These are phyloP conservation scores for Melinaea marsaeus DNA, from an alignment of 2,888 invertebrate species.

Conservation along the genomic window DNA sequence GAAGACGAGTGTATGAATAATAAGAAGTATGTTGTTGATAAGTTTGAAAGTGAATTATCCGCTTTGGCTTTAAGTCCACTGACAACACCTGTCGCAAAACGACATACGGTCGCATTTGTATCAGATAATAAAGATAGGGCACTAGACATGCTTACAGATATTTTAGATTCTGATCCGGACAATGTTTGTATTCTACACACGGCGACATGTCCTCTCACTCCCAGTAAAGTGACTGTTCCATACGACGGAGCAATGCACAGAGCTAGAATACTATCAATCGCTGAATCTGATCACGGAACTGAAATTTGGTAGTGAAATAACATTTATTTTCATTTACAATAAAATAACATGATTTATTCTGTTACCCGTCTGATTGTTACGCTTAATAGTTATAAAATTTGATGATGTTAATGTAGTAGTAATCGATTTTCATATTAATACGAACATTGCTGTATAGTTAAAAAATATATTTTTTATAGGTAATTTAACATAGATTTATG, in stretches of 20 bases:
- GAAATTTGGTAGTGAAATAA: constrained; percentile 83
- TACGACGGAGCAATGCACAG: constrained; percentile 79
- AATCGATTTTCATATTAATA: not conserved
- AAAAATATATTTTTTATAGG: constrained; percentile 7
- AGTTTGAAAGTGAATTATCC: constrained; percentile 63
- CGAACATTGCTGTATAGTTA: not conserved
- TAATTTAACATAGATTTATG: constrained; percentile 9
- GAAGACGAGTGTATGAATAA: constrained; percentile 52
- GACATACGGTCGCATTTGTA: constrained; percentile 62
- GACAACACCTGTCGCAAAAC: constrained; percentile 62
- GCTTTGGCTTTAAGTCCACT: constrained; percentile 68
- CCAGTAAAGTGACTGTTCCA: constrained; percentile 81
- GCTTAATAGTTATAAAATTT: constrained; percentile 30
- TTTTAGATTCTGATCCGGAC: constrained; percentile 71
- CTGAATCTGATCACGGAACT: constrained; percentile 80
- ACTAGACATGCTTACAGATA: constrained; percentile 66
- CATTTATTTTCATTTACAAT: constrained; percentile 9
- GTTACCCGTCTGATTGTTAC: constrained; percentile 38
- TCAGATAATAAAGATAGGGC: constrained; percentile 63
- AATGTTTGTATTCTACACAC: constrained; percentile 63
- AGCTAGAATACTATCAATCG: constrained; percentile 81
- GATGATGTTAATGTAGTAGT: not conserved
- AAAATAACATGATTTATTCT: constrained; percentile 6
- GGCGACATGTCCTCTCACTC: constrained; percentile 68
- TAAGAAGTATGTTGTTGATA: constrained; percentile 46